A percentile compares a stretch with the other conserved stretches of the same genome.
Evolutionary conservation across 2,888 invertebrate species (phyloP).

Genomic region (Myopa tessellatipennis): DNA sequence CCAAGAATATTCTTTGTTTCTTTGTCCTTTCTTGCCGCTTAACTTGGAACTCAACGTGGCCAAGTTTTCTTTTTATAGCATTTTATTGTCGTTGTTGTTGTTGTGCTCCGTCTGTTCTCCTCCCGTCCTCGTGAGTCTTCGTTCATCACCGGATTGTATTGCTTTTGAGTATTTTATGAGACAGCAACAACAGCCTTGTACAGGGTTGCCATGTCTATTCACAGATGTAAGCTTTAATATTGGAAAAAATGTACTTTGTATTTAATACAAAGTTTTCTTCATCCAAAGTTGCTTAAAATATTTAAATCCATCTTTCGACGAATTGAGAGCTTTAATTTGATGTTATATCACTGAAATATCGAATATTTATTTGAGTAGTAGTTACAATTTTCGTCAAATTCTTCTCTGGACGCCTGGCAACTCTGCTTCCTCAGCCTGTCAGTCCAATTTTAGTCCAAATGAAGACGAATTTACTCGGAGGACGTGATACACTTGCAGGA

Average conservation of each 20-base stretch:
- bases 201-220: conserved; percentile 18
- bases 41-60: conserved; percentile 19
- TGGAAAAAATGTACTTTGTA: too few relatives aligned
- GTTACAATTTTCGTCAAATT: not conserved
- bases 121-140: conserved; percentile 1
- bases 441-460: conserved; percentile 27
- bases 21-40: conserved; percentile 53
- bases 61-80: conserved; percentile 30
- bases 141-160: not conserved
- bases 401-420: conserved; percentile 34
- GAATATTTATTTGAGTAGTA: too few relatives aligned
- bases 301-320: too few relatives aligned
- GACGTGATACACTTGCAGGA: conserved; percentile 26
- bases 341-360: too few relatives aligned
- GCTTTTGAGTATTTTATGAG: conserved; percentile 34
- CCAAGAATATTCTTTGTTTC: conserved; percentile 38
- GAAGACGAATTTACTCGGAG: conserved; percentile 41
- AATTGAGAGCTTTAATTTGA: too few relatives aligned
- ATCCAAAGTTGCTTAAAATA: too few relatives aligned
- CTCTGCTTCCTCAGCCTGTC: conserved; percentile 27
- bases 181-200: not conserved
- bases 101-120: not conserved
- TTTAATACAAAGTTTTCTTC: too few relatives aligned
- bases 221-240: too few relatives aligned
- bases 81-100: not conserved